Evolutionary conservation across 2,113 vertebrate genomes (phyloP).

Genomic region (Alexandromys fortis): DNA sequence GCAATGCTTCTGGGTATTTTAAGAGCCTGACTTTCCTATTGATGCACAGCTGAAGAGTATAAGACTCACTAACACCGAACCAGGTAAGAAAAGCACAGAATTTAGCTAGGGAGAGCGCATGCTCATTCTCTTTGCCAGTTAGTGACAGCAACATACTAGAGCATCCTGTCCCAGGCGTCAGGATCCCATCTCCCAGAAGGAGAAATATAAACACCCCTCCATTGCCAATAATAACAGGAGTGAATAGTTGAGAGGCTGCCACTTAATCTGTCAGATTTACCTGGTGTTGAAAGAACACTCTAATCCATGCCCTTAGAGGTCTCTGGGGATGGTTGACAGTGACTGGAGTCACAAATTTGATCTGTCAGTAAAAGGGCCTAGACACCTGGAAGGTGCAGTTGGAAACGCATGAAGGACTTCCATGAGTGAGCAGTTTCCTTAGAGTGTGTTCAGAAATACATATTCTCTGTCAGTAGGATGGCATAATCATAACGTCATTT

Average conservation of each 20-base stretch:
- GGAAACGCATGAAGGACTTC: background rate
- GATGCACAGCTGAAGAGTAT: background rate
- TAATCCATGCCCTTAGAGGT: slow-evolving; percentile 19
- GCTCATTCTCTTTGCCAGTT: background rate
- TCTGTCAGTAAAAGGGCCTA: background rate
- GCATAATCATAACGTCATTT: background rate
- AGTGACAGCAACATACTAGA: background rate
- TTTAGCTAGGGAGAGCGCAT: background rate
- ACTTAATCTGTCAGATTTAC: slow-evolving; percentile 49
- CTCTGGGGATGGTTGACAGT: background rate
- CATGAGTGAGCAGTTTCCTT: background rate
- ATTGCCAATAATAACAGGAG: background rate
- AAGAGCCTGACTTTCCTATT: background rate
- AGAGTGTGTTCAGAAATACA: background rate
- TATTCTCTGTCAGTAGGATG: background rate
- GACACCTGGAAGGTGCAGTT: slow-evolving; percentile 10
- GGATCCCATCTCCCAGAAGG: background rate
- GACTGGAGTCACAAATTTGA: background rate
- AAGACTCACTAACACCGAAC: background rate
- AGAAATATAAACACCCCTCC: background rate
- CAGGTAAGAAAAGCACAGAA: background rate
- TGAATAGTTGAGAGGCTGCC: background rate
- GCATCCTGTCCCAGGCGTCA: no score
- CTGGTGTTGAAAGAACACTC: background rate
- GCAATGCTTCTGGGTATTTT: background rate